Conservation (phyloP, 2,888 invertebrate species). For the Argyresthia albistria region DNA sequence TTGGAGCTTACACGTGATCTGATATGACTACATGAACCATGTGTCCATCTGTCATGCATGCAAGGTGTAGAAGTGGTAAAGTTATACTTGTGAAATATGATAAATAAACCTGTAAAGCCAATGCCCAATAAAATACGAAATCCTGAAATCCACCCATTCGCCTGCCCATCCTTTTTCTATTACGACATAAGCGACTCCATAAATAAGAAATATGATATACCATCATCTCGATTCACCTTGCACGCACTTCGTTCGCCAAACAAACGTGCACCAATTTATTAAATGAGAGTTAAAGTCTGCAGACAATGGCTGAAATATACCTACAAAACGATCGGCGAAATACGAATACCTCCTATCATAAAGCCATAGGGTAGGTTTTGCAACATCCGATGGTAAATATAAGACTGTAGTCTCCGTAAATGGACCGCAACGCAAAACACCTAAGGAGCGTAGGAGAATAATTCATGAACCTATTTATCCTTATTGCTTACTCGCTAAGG, state of each 20-base stretch:
- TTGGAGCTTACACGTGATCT: no score
- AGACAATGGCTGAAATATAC: constrained; percentile 25
- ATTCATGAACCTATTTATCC: constrained; percentile 67
- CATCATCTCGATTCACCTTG: not conserved
- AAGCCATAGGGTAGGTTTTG: not conserved
- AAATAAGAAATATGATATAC: not conserved
- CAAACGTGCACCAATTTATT: constrained; percentile 2
- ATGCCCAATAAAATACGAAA: no score
- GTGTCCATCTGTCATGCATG: no score
- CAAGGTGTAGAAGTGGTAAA: no score
- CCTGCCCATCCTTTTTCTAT: no score
- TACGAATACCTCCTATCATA: not conserved
- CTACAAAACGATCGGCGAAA: not conserved
- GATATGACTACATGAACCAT: no score
- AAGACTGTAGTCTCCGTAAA: not conserved
- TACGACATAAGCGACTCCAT: no score
- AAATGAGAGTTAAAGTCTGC: constrained; percentile 65
- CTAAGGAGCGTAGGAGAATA: constrained; percentile 27
- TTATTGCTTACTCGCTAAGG: constrained; percentile 54
- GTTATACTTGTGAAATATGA: no score
- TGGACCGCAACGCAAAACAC: constrained; percentile 2
- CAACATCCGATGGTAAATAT: not conserved
- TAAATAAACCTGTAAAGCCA: no score
- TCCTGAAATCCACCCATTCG: no score
- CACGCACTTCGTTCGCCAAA: not conserved